These are phyloP conservation scores for Neodontobutis hainanensis DNA, from an alignment of 2,113 vertebrate genomes.

Conservation along the genomic window DNA sequence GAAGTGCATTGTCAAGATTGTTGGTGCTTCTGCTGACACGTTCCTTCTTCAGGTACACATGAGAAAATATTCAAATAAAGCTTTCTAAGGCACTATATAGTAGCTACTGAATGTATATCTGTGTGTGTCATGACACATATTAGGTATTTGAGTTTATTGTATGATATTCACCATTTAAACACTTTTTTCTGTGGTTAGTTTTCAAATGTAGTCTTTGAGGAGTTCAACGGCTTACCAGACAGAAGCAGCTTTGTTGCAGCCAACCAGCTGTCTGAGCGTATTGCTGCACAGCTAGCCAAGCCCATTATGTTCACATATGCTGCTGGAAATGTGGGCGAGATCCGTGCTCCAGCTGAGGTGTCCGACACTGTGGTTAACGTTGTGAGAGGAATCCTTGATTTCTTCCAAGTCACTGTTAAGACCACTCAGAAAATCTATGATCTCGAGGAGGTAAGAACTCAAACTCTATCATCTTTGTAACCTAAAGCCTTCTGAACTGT, in stretches of 20 bases:
- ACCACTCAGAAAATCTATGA: conserved; percentile 75
- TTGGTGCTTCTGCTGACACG: conserved; percentile 46
- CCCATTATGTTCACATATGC: conserved; percentile 73
- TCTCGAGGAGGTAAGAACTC: conserved; percentile 71
- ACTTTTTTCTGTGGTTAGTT: conserved; percentile 52
- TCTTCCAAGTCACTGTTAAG: conserved; percentile 79
- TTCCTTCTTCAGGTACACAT: conserved; percentile 74
- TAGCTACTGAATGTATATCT: no score
- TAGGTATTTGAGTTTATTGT: no score
- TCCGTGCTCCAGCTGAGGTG: conserved; percentile 58
- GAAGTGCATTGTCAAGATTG: conserved; percentile 68
- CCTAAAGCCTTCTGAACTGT: no score
- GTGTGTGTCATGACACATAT: no score
- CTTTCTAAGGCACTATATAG: no score
- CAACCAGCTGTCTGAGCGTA: conserved; percentile 58
- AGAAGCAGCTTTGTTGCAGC: conserved; percentile 51
- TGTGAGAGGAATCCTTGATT: conserved; percentile 76
- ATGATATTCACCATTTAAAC: no score
- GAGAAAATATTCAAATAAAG: neutral
- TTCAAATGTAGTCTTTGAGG: conserved; percentile 68
- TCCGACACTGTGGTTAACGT: conserved; percentile 78
- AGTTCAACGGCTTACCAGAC: conserved; percentile 74
- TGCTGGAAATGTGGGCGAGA: conserved; percentile 67
- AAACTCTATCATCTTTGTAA: neutral
- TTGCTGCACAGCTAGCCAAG: conserved; percentile 65